phyloP scores from a whole-genome alignment of 2,797 vertebrate species.

The Psittacula derbiana region DNA sequence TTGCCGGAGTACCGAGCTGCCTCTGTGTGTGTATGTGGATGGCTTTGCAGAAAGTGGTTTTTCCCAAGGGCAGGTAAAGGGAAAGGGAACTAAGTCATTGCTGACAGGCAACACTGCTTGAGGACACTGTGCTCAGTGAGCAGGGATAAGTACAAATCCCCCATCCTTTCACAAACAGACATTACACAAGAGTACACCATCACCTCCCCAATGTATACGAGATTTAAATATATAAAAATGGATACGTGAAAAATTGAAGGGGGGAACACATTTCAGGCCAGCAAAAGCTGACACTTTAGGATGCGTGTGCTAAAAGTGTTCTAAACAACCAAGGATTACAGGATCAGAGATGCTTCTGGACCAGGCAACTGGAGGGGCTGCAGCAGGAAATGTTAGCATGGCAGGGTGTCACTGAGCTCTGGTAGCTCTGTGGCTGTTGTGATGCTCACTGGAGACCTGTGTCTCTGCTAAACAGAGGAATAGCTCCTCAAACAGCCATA shows the following conservation, averaged over 20 bases:
- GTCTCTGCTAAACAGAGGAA: not conserved
- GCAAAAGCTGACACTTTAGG: not conserved
- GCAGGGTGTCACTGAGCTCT: accelerated
- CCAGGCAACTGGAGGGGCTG: not conserved
- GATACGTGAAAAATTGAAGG: not conserved
- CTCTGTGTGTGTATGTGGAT: not conserved
- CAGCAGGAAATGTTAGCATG: not conserved
- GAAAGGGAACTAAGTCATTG: not conserved
- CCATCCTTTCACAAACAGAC: not conserved
- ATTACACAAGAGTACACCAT: not conserved
- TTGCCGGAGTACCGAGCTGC: not conserved
- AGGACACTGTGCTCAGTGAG: not conserved
- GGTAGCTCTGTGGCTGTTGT: too few relatives aligned
- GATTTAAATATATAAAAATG: not conserved
- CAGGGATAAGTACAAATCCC: not conserved
- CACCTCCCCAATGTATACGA: not conserved
- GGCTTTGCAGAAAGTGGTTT: not conserved
- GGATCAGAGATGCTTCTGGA: not conserved
- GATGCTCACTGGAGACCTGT: not conserved
- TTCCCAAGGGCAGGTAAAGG: not conserved
- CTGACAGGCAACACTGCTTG: not conserved
- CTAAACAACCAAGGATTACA: not conserved
- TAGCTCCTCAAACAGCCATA: not conserved
- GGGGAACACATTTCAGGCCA: not conserved
- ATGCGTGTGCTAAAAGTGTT: not conserved